Evolutionary conservation across 2,113 vertebrate species (phyloP), one percentile per base, ranked within the genome.

Genomic region (Columbina picui): DNA sequence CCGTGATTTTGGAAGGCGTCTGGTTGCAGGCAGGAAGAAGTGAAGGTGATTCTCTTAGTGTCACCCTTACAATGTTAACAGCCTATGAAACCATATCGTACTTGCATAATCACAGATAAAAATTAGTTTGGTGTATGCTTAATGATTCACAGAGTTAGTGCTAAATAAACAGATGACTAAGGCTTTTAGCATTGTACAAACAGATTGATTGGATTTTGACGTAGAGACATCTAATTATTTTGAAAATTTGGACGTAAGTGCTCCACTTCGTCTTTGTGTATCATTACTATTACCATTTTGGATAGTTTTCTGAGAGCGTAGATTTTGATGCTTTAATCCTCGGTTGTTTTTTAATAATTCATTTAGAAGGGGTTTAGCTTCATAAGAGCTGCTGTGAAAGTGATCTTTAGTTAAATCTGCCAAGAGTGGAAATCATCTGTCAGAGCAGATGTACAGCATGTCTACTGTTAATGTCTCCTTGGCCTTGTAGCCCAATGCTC

Each of bases 371-470:
- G 61, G n/a, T 93, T 95, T 82, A 41, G 21, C 81, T 96, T 91
- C 30, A 13, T 91, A 91, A 83, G 38, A 76, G 81, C 43, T 91
- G 71, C 69, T 96, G 80, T 2, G 7, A 91, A 92, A 96, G 84
- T 30, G 61, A 96, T 96, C 94, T 95, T 94, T 70, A 89, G 94
- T 83, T 92, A 97, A 96, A 97, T 79, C 53, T 90, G 88, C 68
- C 91, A 97, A 96, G 97, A 97, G 94, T 85, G 95, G 97, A 97
- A 97, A 96, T 97, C 92, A 94, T 96, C 94, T 96, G 95, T 95
- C 96, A 79, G 34, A 93, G 94, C 85, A 96, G 94, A 95, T 89
- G 95, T 93, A 60, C 84, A 84, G 56, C 64, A 60, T 32, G 41
- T 77, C 88, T 89, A 41, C 94, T 86, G 75, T 25, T 95, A 96